Percentiles rank a stretch among this genome's conserved stretches.
These are phyloP conservation scores for Caenorhabditis sp. DNA, from an alignment of 2,888 invertebrate species.

Conservation along the genomic window DNA sequence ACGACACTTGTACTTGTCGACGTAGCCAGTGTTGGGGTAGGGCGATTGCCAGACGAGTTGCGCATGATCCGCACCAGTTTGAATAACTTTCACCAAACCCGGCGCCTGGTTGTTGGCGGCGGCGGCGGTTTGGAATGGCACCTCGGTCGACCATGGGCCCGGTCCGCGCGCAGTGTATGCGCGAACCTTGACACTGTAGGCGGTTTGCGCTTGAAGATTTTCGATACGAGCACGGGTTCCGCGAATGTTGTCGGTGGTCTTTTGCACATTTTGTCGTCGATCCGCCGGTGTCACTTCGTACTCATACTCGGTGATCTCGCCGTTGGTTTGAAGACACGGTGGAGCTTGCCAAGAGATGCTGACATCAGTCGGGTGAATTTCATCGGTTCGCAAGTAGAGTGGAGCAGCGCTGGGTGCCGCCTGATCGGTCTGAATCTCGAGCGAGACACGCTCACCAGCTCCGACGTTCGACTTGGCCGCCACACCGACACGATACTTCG, in stretches of 20 bases:
- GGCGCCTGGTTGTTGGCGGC: conserved; percentile 37
- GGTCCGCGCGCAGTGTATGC: conserved; percentile 69
- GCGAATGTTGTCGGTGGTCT: conserved; percentile 61
- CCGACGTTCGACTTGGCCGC: conserved; percentile 66
- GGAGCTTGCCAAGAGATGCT: conserved; percentile 70
- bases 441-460: conserved; percentile 61
- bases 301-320: conserved; percentile 70
- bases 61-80: conserved; percentile 65
- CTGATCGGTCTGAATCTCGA: conserved; percentile 67
- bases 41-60: conserved; percentile 70
- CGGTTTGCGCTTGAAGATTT: conserved; percentile 66
- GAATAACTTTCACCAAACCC: conserved; percentile 53
- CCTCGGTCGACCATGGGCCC: conserved; percentile 69
- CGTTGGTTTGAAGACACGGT: conserved; percentile 70
- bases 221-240: conserved; percentile 62
- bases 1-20: conserved; percentile 69
- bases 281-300: conserved; percentile 67
- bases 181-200: conserved; percentile 66
- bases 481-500: conserved; percentile 68
- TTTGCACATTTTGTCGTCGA: conserved; percentile 53
- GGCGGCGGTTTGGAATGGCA: conserved; percentile 62
- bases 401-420: conserved; percentile 66
- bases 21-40: conserved; percentile 57
- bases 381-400: conserved; percentile 61
- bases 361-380: conserved; percentile 52